A percentile compares a stretch with the other conserved stretches of the same genome.
phyloP scores from a whole-genome alignment of 2,797 vertebrate genomes.

The Hemibagrus guttatus region DNA sequence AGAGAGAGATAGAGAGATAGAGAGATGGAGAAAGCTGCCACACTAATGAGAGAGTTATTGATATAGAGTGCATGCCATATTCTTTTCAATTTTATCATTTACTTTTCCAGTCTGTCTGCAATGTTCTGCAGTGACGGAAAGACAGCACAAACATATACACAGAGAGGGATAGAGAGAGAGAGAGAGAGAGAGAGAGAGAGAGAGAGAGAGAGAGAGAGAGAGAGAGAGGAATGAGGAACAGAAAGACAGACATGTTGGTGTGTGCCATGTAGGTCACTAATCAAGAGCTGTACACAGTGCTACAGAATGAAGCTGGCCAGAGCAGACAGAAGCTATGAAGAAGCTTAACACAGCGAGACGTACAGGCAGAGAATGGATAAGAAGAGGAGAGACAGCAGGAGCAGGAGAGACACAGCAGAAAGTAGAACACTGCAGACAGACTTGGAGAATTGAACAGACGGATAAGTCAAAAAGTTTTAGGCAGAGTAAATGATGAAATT shows the following conservation, averaged over 20 bases:
- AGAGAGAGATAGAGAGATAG: no score
- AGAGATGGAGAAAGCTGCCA: not conserved
- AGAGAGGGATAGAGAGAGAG: not conserved
- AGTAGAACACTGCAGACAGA: conserved; percentile 3
- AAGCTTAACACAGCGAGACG: conserved; percentile 41
- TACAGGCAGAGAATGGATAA: conserved; percentile 7
- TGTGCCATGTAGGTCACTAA: conserved; percentile 36
- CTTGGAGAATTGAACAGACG: conserved; percentile 18
- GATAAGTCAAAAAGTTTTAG: conserved; percentile 11
- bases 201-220: conserved; percentile 1
- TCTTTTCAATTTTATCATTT: not conserved
- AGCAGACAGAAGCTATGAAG: conserved; percentile 27
- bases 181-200: not conserved
- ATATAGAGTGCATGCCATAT: not conserved
- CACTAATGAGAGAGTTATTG: not conserved
- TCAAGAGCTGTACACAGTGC: conserved; percentile 17
- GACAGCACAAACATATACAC: not conserved
- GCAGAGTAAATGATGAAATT: not conserved
- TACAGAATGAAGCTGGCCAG: not conserved
- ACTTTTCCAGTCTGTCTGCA: not conserved
- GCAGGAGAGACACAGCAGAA: not conserved
- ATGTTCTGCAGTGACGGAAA: not conserved
- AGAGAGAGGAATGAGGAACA: not conserved
- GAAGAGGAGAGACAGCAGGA: conserved; percentile 34
- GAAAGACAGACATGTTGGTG: not conserved